These are phyloP conservation scores for Andrena cerasifolii DNA, from an alignment of 1,140 invertebrate species.

Conservation along the genomic window DNA sequence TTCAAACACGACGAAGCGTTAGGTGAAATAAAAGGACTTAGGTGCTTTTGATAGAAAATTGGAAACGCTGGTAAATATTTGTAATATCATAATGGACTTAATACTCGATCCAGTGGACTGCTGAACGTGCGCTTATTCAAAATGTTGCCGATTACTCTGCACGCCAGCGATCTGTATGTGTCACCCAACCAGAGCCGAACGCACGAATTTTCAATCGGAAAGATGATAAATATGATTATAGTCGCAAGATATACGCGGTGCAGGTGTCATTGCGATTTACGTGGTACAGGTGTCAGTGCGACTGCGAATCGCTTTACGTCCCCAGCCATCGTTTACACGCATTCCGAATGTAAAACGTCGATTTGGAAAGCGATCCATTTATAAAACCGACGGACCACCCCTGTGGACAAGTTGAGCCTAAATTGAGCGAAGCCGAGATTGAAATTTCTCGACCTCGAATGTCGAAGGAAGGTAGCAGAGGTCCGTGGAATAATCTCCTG, in stretches of 20 bases:
- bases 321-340: neutral
- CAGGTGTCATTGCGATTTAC: neutral
- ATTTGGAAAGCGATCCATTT: neutral
- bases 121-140: neutral
- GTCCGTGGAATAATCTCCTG: slow-evolving; percentile 12
- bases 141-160: neutral
- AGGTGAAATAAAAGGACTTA: slow-evolving; percentile 16
- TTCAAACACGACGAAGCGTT: slow-evolving; percentile 4
- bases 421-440: slow-evolving; percentile 1
- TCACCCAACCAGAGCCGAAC: neutral
- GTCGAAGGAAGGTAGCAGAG: neutral
- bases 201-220: neutral
- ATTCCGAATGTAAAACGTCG: neutral
- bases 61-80: neutral
- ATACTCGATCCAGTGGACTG: neutral
- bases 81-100: neutral
- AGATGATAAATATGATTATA: slow-evolving; percentile 14
- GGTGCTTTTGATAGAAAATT: neutral
- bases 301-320: neutral
- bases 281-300: neutral
- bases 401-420: neutral
- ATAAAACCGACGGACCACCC: neutral
- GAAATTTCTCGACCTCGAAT: slow-evolving; percentile 6
- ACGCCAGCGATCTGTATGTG: neutral
- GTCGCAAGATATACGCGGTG: neutral